These are phyloP conservation scores for Phymastichus coffea DNA, from an alignment of 1,140 invertebrate genomes.

Conservation along the genomic window DNA sequence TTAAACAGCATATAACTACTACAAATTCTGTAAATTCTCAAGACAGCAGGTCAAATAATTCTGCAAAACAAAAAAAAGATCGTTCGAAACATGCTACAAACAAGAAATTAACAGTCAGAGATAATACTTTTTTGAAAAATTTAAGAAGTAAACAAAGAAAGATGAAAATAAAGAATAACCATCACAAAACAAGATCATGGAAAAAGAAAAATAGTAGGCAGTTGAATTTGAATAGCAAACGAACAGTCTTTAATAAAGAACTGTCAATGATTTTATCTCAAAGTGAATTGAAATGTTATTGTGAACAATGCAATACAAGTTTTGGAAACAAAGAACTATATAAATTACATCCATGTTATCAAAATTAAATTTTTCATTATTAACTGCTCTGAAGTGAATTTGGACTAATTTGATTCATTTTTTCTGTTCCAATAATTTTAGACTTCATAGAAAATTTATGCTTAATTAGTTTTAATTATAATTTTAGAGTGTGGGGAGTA, in stretches of 20 bases:
- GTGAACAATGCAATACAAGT: slow-evolving; percentile 41
- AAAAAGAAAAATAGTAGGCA: slow-evolving; percentile 11
- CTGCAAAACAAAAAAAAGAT: background rate
- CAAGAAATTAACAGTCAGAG: background rate
- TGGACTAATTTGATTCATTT: background rate
- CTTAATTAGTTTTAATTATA: background rate
- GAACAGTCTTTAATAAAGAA: background rate
- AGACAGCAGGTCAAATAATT: background rate
- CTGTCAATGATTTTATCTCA: background rate
- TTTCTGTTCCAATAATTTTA: background rate
- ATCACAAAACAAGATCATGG: background rate
- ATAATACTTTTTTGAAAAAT: slow-evolving; percentile 27
- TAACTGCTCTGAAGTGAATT: background rate
- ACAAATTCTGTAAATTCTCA: background rate
- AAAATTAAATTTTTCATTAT: background rate
- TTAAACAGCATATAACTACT: slow-evolving; percentile 13
- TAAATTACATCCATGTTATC: slow-evolving; percentile 36
- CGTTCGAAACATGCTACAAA: background rate
- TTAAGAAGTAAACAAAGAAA: slow-evolving; percentile 37
- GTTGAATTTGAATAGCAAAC: background rate
- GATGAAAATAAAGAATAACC: background rate
- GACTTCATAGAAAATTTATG: background rate
- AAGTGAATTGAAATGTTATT: slow-evolving; percentile 38
- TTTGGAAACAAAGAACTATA: slow-evolving; percentile 41
- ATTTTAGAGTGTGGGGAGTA: background rate